A percentile compares a stretch with the other conserved stretches of the same genome.
Conservation (phyloP, 2,113 vertebrate genomes). For the Pygathrix nemaeus region DNA sequence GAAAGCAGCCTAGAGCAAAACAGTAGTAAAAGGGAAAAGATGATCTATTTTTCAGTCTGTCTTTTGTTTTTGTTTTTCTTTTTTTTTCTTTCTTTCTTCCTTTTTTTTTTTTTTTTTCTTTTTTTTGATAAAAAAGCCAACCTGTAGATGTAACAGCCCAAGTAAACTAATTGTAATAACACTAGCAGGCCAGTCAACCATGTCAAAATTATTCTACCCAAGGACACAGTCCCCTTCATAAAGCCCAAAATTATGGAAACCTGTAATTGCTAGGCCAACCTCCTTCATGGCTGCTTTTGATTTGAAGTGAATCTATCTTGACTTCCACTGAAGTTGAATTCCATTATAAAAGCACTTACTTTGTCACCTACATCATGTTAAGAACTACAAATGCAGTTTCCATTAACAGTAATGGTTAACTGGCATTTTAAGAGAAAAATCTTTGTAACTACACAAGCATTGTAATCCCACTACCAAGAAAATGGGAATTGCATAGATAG, state of each 20-base stretch:
- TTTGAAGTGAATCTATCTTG: slow-evolving; percentile 62
- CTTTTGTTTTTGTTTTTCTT: neutral
- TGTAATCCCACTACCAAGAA: slow-evolving; percentile 61
- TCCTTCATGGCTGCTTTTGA: slow-evolving; percentile 63
- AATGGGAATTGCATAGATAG: slow-evolving; percentile 61
- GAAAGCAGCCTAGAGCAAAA: slow-evolving; percentile 45
- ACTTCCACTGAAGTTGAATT: slow-evolving; percentile 63
- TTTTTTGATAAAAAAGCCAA: neutral
- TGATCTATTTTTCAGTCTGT: slow-evolving; percentile 1
- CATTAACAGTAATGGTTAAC: slow-evolving; percentile 56
- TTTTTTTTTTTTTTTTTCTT: too few relatives aligned
- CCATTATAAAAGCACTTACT: slow-evolving; percentile 63
- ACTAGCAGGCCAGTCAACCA: slow-evolving; percentile 37
- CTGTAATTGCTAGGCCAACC: neutral
- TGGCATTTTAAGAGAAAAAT: slow-evolving; percentile 50
- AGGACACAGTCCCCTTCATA: neutral
- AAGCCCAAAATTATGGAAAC: slow-evolving; percentile 52
- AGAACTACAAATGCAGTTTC: slow-evolving; percentile 57
- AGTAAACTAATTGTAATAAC: slow-evolving; percentile 55
- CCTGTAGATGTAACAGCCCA: neutral
- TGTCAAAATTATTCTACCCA: neutral
- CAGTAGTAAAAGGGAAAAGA: neutral
- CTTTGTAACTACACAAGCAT: neutral
- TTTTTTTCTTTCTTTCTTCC: too few relatives aligned
- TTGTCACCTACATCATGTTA: slow-evolving; percentile 20